Evolutionary conservation across 2,113 vertebrate genomes (phyloP).

Genomic region (Alethe diademata): DNA sequence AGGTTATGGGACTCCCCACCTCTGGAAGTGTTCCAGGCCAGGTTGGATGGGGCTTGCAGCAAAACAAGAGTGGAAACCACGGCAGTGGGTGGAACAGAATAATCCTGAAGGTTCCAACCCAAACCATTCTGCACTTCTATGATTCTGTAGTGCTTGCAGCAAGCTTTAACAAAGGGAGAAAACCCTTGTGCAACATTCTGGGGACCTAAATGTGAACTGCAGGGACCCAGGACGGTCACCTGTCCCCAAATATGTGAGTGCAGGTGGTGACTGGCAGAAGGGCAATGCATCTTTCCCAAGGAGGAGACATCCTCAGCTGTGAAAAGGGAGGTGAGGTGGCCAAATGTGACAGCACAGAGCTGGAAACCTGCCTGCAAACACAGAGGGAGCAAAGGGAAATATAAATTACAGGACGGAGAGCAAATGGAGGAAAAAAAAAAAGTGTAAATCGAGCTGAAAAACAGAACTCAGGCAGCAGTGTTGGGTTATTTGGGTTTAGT

Average conservation of each 20-base stretch:
- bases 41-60: accelerated
- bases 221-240: not conserved
- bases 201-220: not conserved
- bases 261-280: not conserved
- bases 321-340: not conserved
- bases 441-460: not conserved
- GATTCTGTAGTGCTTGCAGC: not conserved
- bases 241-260: not conserved
- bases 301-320: not conserved
- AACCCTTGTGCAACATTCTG: not conserved
- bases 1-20: no score
- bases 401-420: not conserved
- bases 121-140: not conserved
- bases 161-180: not conserved
- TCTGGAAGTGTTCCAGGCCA: not conserved
- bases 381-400: not conserved
- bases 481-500: not conserved
- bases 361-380: not conserved
- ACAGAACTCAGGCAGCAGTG: not conserved
- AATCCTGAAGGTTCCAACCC: not conserved
- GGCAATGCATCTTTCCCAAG: accelerated
- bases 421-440: not conserved
- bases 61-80: not conserved
- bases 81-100: not conserved
- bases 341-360: not conserved